Conservation (phyloP, 2,797 vertebrate species). For the Glyptemys insculpta region DNA sequence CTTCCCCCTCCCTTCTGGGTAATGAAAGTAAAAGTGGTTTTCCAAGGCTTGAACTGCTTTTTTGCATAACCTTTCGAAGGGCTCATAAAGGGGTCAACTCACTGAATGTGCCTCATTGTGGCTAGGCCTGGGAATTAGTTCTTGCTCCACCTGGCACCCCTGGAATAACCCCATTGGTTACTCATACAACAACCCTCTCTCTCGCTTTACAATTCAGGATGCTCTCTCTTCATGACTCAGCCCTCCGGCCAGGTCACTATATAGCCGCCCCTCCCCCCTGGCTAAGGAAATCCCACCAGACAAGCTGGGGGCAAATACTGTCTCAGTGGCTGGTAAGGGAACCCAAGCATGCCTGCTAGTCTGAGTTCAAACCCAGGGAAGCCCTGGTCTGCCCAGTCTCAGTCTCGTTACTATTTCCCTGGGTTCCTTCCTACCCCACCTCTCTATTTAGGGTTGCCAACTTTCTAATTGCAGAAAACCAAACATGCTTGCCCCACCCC, state of each 20-base stretch:
- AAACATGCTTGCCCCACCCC: no score
- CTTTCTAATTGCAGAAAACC: no score
- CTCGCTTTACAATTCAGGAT: no score
- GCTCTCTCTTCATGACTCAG: no score
- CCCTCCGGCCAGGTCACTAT: not conserved
- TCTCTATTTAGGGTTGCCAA: not conserved
- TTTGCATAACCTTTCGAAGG: not conserved
- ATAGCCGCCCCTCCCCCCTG: no score
- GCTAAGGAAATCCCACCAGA: no score
- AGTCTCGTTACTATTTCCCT: not conserved
- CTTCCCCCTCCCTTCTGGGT: no score
- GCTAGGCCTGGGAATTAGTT: not conserved
- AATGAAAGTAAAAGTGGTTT: not conserved
- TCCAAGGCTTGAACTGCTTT: not conserved
- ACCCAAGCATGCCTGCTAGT: not conserved
- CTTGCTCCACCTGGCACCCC: not conserved
- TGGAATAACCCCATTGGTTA: not conserved
- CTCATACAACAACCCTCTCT: not conserved
- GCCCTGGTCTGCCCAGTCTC: not conserved
- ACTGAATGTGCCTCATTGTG: not conserved
- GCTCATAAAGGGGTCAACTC: no score
- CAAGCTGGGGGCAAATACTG: not conserved
- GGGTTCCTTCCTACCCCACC: not conserved
- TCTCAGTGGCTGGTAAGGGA: not conserved
- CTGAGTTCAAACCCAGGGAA: not conserved